Base-by-base conservation (phyloP, 2,888 invertebrate genomes). In the Microctonus hyperodae region DNA sequence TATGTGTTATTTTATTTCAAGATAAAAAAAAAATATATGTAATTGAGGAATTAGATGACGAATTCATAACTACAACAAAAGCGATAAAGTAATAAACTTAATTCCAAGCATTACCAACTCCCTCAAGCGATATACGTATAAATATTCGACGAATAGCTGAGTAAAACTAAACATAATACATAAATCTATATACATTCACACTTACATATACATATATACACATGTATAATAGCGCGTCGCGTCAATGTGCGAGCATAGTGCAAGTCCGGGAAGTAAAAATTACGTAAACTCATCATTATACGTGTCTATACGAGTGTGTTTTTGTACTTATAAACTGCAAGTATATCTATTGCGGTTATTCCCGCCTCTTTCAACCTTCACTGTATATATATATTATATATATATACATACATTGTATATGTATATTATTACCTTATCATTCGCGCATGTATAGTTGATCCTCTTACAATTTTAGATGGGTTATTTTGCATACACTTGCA, bases 121-220 rank as follows among this genome's bases (percentile, higher is more conserved):
- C 44, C 20, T n/a, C 44, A 16, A 44, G 16, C 44, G 44, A 44
- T 44, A n/a, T 44, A n/a, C n/a, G n/a, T n/a, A n/a, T 37, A 13
- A 7, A 5, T 53, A 53, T 53, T 53, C 53, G n/a, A 53, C 53
- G 53, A 53, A 53, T 53, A 53, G 25, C 53, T 53, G 25, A 53
- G 25, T 28, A 25, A 11, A 53, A 25, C 53, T 25, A 2, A 53
- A 13, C 13, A 13, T 53, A 11, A 51, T 22, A 25, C 9, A 25
- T 50, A 11, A 5, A 6, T 50, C 1, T 50, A 23, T 23, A 16
- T 20, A 20, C 5, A 20, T 20, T 4, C 16, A 23, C 10, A 50
- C 9, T 23, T 23, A 51, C 11, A 22, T 23, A 50, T 23, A 50
- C 50, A 50, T n/a, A 23, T 4, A 9, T 10, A 11, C 13, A 25